These are phyloP conservation scores for Corythoichthys intestinalis DNA, from an alignment of 2,113 vertebrate species.

Conservation along the genomic window DNA sequence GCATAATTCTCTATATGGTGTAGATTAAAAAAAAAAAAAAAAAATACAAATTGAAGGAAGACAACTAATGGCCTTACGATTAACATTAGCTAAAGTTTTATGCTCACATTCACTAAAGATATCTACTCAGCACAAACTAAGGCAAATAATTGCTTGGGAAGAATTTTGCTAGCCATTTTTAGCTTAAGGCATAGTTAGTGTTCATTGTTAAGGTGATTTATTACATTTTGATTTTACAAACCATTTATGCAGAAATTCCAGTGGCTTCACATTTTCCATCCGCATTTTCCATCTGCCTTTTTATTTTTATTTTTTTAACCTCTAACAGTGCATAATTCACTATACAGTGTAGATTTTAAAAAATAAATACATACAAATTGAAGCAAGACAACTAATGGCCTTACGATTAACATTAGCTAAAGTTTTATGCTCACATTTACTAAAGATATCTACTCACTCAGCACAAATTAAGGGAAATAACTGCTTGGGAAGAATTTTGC, in stretches of 20 bases:
- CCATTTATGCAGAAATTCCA: no score
- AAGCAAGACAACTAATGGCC: conserved; percentile 9
- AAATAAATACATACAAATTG: neutral
- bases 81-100: conserved; percentile 20
- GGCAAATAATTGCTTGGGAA: conserved; percentile 56
- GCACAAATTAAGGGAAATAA: conserved; percentile 55
- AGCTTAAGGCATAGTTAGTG: no score
- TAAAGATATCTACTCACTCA: conserved; percentile 41
- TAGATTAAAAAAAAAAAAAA: no score
- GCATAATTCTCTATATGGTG: no score
- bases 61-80: conserved; percentile 15
- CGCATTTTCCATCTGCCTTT: no score
- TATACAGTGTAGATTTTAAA: no score
- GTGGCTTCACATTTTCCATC: no score
- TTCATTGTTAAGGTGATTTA: no score
- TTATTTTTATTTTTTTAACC: no score
- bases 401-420: conserved; percentile 25
- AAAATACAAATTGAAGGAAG: neutral
- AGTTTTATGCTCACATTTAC: conserved; percentile 29
- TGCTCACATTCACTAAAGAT: conserved; percentile 36
- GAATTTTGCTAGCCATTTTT: conserved; percentile 57
- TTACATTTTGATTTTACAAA: no score
- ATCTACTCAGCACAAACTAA: conserved; percentile 49
- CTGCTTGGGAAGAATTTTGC: conserved; percentile 54
- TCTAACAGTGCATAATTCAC: no score